Base-by-base conservation (phyloP, 2,113 vertebrate species). In the Labrus mixtus region DNA sequence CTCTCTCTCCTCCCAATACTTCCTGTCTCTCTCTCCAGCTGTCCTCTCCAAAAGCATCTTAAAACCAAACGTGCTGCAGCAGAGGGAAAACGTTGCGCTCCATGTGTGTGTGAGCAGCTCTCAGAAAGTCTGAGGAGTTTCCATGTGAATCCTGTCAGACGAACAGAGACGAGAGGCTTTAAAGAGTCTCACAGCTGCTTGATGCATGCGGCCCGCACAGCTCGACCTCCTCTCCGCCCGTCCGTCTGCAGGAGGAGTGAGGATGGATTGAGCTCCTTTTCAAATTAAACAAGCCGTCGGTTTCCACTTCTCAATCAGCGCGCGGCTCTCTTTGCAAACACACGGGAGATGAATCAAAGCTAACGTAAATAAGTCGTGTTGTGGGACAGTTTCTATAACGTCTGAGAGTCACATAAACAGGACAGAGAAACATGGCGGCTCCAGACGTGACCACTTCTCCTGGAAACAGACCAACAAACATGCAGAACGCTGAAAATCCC, bases 341-440 rank as follows among this genome's bases (percentile, higher is more conserved):
- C 41, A 73, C 39, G 57, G 67, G 37, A 76, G 57, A 90, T 86
- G 85, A 80, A 88, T 93, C 84, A 91, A 70, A 76, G 71, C 39
- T 59, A 77, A 67, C 60, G 57, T 90, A 88, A 89, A 90, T 84
- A 87, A 22, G 45, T 55, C 37, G 70, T 68, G 82, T 86, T 57
- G 51, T 78, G 46, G 65, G 43, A 53, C 48, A 64, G 62, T 65
- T 62, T 77, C 61, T n/a, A 68, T 75, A 57, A 51, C 76, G 76
- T 45, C 59, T 81, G 36, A 70, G 64, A 65, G 68, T 39, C 71
- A 73, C 78, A 91, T 89, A 60, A 73, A 87, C 62, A 39, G 36
- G 67, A 67, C 71, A 41, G 68, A 85, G 76, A 37, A 68, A 53
- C 68, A 46, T 20, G 22, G 25, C 68, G 25, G 41, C 74, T 58